These are phyloP conservation scores for Embidobia sp. DNA, from an alignment of 2,888 invertebrate genomes.

Conservation along the genomic window DNA sequence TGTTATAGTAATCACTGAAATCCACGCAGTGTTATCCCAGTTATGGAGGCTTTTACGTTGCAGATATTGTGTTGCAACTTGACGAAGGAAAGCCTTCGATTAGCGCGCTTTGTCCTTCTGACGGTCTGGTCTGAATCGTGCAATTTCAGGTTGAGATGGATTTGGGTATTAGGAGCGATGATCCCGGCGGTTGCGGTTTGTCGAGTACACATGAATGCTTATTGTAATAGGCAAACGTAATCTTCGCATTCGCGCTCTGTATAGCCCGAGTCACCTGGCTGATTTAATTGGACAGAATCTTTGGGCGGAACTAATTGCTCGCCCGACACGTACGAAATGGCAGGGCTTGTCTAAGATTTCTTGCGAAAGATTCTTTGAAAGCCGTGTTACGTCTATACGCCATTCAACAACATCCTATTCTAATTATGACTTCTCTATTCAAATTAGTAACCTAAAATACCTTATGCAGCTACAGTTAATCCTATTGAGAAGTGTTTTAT, in stretches of 20 bases:
- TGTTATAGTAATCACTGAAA: conserved; percentile 18
- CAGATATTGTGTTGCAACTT: background rate
- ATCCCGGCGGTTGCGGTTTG: conserved; percentile 14
- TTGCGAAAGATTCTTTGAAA: conserved; percentile 72
- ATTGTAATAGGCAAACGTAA: conserved; percentile 63
- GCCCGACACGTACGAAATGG: conserved; percentile 63
- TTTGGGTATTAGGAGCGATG: no score
- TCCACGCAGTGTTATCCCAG: conserved; percentile 9
- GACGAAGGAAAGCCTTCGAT: no score
- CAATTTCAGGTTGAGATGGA: background rate
- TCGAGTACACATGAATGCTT: conserved; percentile 44
- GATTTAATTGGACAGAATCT: conserved; percentile 78
- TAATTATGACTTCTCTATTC: conserved; percentile 31
- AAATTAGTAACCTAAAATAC: conserved; percentile 8
- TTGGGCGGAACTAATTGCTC: conserved; percentile 79
- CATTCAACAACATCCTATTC: conserved; percentile 37
- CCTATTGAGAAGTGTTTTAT: no score
- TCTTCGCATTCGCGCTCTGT: conserved; percentile 76
- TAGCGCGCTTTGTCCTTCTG: no score
- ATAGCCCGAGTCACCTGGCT: conserved; percentile 75
- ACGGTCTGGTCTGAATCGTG: no score
- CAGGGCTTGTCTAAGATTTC: conserved; percentile 64
- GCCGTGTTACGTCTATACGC: conserved; percentile 50
- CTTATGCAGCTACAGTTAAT: no score
- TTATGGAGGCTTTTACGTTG: conserved; percentile 31